Evolutionary conservation across 2,113 vertebrate genomes (phyloP), one percentile per base, ranked within the genome.

Genomic region (Girardinichthys multiradiatus): DNA sequence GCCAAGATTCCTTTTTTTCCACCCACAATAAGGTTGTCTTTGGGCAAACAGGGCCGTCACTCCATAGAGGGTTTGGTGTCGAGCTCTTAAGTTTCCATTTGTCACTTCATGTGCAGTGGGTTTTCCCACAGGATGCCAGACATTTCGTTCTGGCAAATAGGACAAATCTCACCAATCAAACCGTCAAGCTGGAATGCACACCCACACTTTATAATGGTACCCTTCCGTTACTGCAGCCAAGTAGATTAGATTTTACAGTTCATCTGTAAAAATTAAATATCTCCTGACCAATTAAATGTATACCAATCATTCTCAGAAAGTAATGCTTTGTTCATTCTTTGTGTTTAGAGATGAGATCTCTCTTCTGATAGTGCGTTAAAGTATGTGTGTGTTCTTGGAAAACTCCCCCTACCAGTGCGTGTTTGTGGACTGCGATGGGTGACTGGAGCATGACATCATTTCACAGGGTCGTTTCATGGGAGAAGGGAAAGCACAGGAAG

Each of bases 371-470:
- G n/a, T n/a, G 64, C 74, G 29, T 68, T 58, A 26, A 31, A 51
- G 35, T 29, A 21, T 70, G 30, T 62, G 37, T 45, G 60, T 42
- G 45, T 11, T n/a, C 66, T 57, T 30, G 70, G 39, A 13, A 74
- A 45, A 66, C 26, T 15, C 57, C 62, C 42, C 27, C 70, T 70
- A 14, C 35, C 4, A 54, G n/a, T 54, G 37, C 51, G 61, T 45
- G 73, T 51, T 39, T 28, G 42, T 35, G 69, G 28, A 48, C 61
- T 51, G 48, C 54, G 39, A 57, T 64, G 21, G 76, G 45, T 87
- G 81, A 45, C 67, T 57, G 31, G 31, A 67, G 73, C 76, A 69
- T 85, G 86, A 82, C 82, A 77, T 82, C 76, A 82, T 80, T 31
- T 39, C 45, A 33, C 58, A 27, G 64, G 60, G 77, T 72, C 71